These are phyloP conservation scores for Athalia rosae DNA, from an alignment of 2,888 invertebrate species.

Conservation along the genomic window DNA sequence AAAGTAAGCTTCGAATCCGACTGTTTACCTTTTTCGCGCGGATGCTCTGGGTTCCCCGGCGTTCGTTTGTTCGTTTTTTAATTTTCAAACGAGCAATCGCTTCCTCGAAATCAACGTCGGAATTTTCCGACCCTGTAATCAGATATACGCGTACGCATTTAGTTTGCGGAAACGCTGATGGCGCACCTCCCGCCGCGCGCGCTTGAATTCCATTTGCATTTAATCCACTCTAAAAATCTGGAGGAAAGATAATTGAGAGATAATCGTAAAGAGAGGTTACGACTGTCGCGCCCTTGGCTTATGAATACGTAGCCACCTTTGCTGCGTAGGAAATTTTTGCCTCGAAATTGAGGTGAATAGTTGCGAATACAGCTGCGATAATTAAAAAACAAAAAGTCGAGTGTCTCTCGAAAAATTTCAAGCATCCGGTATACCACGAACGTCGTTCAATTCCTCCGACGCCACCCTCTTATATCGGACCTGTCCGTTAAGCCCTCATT, in stretches of 20 bases:
- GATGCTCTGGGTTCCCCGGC: background rate
- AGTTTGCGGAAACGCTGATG: background rate
- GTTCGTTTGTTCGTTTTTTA: background rate
- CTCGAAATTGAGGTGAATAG: constrained; percentile 21
- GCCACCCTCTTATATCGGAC: background rate
- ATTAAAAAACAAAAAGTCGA: background rate
- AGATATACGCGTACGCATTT: background rate
- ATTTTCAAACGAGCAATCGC: constrained; percentile 4
- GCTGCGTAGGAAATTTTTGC: too few species aligned
- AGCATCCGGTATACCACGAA: background rate
- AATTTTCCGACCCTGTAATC: constrained; percentile 19
- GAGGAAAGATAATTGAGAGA: constrained; percentile 21
- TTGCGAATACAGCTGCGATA: background rate
- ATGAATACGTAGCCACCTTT: background rate
- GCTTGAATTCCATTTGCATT: constrained; percentile 22
- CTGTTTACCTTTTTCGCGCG: background rate
- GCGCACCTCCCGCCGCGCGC: background rate
- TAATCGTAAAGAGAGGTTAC: background rate
- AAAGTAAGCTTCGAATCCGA: background rate
- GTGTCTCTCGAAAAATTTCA: background rate
- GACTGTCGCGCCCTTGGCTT: background rate
- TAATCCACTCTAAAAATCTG: constrained; percentile 14
- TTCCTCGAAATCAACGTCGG: background rate
- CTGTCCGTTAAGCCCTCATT: constrained; percentile 29
- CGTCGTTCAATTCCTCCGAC: constrained; percentile 9